Conservation (phyloP, 2,113 vertebrate species). For the Colius striatus region DNA sequence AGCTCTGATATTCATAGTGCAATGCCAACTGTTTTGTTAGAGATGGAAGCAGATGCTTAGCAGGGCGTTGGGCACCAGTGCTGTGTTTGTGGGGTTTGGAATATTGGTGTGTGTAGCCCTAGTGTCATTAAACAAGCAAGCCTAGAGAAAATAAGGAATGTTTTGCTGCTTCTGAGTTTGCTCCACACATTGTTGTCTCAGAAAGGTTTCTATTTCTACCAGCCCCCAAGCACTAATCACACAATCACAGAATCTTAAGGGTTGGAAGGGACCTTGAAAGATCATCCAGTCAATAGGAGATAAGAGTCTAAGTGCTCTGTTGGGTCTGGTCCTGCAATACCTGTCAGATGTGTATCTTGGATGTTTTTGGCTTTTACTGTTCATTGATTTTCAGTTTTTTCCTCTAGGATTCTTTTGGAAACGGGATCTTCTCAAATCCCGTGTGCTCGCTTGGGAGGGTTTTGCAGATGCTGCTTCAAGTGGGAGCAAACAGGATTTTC, state of each 20-base stretch:
- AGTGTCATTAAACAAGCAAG: background rate
- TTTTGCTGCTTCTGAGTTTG: background rate
- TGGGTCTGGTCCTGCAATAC: background rate
- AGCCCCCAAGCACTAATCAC: background rate
- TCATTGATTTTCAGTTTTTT: background rate
- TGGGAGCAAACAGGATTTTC: background rate
- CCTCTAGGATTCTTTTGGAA: background rate
- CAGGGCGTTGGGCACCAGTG: background rate
- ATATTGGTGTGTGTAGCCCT: background rate
- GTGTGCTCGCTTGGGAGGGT: background rate
- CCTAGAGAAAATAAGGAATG: background rate
- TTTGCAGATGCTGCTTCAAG: background rate
- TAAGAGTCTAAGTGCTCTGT: background rate
- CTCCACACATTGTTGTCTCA: background rate
- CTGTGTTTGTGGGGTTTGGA: background rate
- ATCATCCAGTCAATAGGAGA: background rate
- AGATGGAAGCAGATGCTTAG: no score
- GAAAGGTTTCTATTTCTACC: background rate
- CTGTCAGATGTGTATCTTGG: background rate
- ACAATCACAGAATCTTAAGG: no score
- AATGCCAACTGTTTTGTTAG: rapidly evolving
- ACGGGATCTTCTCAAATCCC: background rate
- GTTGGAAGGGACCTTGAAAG: no score
- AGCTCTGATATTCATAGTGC: background rate
- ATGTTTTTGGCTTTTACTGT: background rate